Conservation (phyloP, 30 jellyfish, hydroid and myxozoan genomes). For the Turritopsis dohrnii region DNA sequence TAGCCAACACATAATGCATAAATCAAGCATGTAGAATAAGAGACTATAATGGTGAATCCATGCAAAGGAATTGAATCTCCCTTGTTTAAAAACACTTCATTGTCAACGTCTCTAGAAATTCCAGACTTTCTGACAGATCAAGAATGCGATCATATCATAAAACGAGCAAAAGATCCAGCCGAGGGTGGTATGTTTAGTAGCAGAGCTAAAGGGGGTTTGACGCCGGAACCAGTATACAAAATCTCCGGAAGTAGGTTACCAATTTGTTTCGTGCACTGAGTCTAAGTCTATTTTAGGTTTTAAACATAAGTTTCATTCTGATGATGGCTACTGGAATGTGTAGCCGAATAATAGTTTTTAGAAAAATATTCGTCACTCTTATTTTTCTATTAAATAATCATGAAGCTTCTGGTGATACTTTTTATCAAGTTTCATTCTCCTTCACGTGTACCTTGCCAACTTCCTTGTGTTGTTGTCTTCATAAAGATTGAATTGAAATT, state of each 20-base stretch:
- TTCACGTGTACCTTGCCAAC: no score
- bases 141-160: constrained; percentile 84
- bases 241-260: constrained; percentile 15
- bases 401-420: no score
- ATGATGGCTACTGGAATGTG: no score
- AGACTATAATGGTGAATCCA: not conserved
- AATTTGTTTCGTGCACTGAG: not conserved
- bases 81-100: constrained; percentile 10
- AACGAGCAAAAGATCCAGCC: constrained; percentile 41
- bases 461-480: no score
- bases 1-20: no score
- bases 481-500: no score
- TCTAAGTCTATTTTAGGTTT: not conserved
- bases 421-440: no score
- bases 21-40: no score
- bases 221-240: constrained; percentile 23
- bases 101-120: constrained; percentile 47
- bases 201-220: constrained; percentile 86
- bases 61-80: not conserved
- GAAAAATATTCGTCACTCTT: no score
- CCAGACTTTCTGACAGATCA: constrained; percentile 75
- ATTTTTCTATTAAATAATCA: no score
- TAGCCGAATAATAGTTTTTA: no score
- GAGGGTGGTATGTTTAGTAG: constrained; percentile 74
- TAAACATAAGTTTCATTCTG: no score